phyloP scores from a whole-genome alignment of 2,888 invertebrate species.

The Calliscelio sp. region DNA sequence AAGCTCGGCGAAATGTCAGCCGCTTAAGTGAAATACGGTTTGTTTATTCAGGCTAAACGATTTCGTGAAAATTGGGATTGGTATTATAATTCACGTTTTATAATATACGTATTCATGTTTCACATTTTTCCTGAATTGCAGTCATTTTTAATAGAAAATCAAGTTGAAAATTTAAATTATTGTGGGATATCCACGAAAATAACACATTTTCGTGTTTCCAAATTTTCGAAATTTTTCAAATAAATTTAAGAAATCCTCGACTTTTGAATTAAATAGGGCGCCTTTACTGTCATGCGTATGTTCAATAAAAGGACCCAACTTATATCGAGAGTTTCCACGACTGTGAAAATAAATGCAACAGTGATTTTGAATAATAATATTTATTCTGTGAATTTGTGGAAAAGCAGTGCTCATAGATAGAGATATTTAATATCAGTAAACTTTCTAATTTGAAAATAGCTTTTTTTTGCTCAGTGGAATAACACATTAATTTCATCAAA shows the following conservation, averaged over 20 bases:
- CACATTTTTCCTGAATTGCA: background rate
- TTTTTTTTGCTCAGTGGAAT: no score
- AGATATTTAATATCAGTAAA: no score
- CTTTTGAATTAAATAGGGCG: constrained; percentile 33
- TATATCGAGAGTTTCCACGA: constrained; percentile 23
- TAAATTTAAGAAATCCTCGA: constrained; percentile 29
- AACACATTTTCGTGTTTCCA: no score
- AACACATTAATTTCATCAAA: no score
- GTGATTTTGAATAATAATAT: constrained; percentile 20
- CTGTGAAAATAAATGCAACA: constrained; percentile 34
- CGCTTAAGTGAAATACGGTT: constrained; percentile 50
- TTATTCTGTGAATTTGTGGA: background rate
- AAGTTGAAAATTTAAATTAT: no score
- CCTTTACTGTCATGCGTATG: constrained; percentile 28
- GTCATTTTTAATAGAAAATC: no score
- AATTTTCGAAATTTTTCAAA: no score
- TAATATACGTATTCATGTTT: background rate
- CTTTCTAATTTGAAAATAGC: no score
- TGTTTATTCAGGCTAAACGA: constrained; percentile 53
- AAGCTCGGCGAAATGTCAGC: constrained; percentile 47
- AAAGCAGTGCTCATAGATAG: no score
- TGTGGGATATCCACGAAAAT: no score
- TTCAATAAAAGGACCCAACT: constrained; percentile 27
- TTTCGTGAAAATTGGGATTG: constrained; percentile 19
- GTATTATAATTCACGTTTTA: background rate